These are phyloP conservation scores for Taurulus bubalis DNA, from an alignment of 2,113 vertebrate species.

Conservation along the genomic window DNA sequence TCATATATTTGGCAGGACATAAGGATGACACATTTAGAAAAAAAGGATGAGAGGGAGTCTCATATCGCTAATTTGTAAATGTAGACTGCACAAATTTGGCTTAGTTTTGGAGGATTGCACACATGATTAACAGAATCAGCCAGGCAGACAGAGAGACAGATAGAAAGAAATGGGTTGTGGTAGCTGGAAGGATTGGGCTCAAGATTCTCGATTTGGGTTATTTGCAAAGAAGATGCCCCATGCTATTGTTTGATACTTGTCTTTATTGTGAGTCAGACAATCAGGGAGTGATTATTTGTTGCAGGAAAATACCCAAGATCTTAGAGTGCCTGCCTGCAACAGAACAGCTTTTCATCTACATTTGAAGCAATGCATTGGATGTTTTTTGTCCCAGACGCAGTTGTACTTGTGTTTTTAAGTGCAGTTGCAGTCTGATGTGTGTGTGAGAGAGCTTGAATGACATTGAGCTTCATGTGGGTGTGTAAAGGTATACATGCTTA, in stretches of 20 bases:
- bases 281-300: constrained; percentile 50
- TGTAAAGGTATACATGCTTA: constrained; percentile 12
- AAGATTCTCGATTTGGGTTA: constrained; percentile 86
- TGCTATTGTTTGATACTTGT: constrained; percentile 62
- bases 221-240: constrained; percentile 83
- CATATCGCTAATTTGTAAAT: constrained; percentile 78
- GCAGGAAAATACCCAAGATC: constrained; percentile 32
- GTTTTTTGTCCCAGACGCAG: constrained; percentile 6
- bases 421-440: not conserved
- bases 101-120: constrained; percentile 78
- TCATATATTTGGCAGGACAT: constrained; percentile 67
- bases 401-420: not conserved
- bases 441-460: constrained; percentile 1
- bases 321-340: constrained; percentile 5
- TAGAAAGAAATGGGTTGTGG: constrained; percentile 7
- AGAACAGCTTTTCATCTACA: constrained; percentile 20
- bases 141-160: constrained; percentile 37
- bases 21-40: constrained; percentile 9
- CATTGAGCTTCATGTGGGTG: constrained; percentile 10
- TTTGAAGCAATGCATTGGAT: constrained; percentile 23
- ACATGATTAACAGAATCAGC: constrained; percentile 82
- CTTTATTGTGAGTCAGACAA: constrained; percentile 66
- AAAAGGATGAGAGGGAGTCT: not conserved
- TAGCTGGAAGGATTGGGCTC: constrained; percentile 79
- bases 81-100: constrained; percentile 89